These are phyloP conservation scores for Tachuris rubrigastra DNA, from an alignment of 2,113 vertebrate genomes.

Conservation along the genomic window DNA sequence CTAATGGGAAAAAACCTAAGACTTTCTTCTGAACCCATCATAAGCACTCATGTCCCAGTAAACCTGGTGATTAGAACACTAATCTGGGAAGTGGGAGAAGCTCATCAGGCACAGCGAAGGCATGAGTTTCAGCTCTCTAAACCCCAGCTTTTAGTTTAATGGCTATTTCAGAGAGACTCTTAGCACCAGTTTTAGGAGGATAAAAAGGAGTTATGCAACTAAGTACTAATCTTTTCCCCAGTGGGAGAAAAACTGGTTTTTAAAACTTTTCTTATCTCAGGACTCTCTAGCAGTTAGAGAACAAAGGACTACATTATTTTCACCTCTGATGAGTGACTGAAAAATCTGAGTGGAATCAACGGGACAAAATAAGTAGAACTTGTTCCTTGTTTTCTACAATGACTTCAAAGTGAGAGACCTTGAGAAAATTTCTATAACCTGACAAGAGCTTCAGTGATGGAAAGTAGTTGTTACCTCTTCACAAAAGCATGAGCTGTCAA, in stretches of 20 bases:
- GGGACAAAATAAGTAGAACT: not conserved
- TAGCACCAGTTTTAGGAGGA: not conserved
- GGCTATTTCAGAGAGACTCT: not conserved
- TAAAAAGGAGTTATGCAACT: not conserved
- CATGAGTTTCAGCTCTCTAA: not conserved
- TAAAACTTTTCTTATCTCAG: not conserved
- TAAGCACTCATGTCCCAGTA: not conserved
- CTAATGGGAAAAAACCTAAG: not conserved
- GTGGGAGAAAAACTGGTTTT: not conserved
- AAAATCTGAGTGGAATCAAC: not conserved
- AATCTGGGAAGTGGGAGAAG: not conserved
- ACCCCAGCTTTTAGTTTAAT: not conserved
- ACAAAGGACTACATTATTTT: not conserved
- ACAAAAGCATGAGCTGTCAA: not conserved
- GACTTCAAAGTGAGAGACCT: not conserved
- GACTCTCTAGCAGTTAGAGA: not conserved
- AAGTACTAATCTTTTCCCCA: not conserved
- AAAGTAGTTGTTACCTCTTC: not conserved
- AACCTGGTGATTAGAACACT: not conserved
- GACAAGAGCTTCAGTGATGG: not conserved
- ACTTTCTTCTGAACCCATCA: not conserved
- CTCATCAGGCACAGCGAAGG: not conserved
- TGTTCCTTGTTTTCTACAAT: not conserved
- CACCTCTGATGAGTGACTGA: not conserved
- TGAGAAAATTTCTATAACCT: not conserved